Conservation (phyloP, 2,113 vertebrate species). For the Rynchops niger region DNA sequence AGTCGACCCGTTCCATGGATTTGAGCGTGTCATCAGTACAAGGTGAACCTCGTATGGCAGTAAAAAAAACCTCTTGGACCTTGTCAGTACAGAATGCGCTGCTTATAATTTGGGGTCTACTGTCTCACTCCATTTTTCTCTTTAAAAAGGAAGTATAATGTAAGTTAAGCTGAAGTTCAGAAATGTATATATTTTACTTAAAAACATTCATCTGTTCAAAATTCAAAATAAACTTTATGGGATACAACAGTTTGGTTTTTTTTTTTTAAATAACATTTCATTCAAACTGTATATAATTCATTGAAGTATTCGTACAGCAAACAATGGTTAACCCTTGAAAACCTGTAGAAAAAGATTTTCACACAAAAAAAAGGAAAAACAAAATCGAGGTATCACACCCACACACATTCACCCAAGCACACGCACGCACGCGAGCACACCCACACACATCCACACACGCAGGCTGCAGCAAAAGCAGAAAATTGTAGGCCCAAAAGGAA, state of each 20-base stretch:
- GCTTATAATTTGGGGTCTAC: constrained; percentile 53
- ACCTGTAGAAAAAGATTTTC: constrained; percentile 84
- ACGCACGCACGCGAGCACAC: constrained; percentile 26
- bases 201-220: constrained; percentile 88
- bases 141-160: constrained; percentile 78
- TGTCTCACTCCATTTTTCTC: constrained; percentile 30
- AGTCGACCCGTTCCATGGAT: constrained; percentile 8
- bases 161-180: constrained; percentile 83
- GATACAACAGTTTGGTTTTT: constrained; percentile 80
- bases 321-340: constrained; percentile 84
- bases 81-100: constrained; percentile 52
- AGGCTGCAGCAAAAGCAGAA: constrained; percentile 84
- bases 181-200: constrained; percentile 90
- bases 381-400: constrained; percentile 78
- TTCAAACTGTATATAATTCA: constrained; percentile 86
- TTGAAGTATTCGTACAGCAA: constrained; percentile 82
- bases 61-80: neutral
- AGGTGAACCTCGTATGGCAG: constrained; percentile 32
- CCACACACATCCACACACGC: constrained; percentile 62
- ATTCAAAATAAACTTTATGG: constrained; percentile 86
- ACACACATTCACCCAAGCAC: constrained; percentile 47
- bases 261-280: constrained; percentile 88
- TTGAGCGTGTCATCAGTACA: neutral
- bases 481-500: constrained; percentile 79
- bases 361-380: constrained; percentile 74